phyloP scores from a whole-genome alignment of 2,113 vertebrate species.

The Hepsetus odoe region DNA sequence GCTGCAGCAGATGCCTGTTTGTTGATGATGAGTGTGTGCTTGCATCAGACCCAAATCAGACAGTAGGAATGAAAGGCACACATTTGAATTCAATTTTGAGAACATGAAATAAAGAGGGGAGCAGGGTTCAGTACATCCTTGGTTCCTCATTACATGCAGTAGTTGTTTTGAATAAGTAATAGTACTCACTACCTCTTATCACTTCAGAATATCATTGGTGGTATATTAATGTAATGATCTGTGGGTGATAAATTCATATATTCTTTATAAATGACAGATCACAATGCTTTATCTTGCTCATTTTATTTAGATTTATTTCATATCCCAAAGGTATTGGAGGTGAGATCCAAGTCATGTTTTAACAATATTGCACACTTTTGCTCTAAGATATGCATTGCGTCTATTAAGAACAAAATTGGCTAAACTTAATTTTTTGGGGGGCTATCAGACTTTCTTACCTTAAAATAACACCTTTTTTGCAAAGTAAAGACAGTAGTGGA shows the following conservation, averaged over 20 bases:
- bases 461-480: not conserved
- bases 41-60: constrained; percentile 50
- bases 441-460: not conserved
- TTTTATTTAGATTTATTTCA: constrained; percentile 39
- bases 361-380: constrained; percentile 1
- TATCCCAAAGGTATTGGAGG: not conserved
- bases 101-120: constrained; percentile 20
- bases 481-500: constrained; percentile 49
- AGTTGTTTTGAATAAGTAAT: not conserved
- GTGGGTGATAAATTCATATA: constrained; percentile 30
- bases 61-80: constrained; percentile 40
- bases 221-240: constrained; percentile 30
- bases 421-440: not conserved
- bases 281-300: not conserved
- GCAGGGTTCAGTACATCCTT: not conserved
- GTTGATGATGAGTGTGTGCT: constrained; percentile 56
- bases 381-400: not conserved
- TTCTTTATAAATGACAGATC: constrained; percentile 21
- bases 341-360: not conserved
- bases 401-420: not conserved
- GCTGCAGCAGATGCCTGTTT: constrained; percentile 55
- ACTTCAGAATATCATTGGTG: not conserved
- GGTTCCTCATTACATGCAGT: constrained; percentile 15
- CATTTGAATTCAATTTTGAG: constrained; percentile 28
- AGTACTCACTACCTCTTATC: not conserved